These are phyloP conservation scores for Ctenodactylus gundi DNA, from an alignment of 2,113 vertebrate genomes.

Conservation along the genomic window DNA sequence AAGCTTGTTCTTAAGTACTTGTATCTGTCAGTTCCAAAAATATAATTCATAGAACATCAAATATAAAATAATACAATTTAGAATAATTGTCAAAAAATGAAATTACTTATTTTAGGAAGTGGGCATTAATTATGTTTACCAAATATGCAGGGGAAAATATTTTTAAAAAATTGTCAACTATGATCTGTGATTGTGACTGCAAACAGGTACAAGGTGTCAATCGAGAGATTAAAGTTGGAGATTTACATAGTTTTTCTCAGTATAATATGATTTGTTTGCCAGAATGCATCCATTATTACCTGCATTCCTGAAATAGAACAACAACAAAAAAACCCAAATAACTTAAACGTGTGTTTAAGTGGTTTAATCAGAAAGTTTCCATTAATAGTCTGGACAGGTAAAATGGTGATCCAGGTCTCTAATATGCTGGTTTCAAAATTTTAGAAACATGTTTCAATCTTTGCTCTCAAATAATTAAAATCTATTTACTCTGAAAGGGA, in stretches of 20 bases:
- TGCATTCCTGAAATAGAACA: neutral
- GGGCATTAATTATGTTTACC: neutral
- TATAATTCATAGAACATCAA: neutral
- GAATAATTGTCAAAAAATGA: conserved; percentile 11
- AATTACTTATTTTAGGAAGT: neutral
- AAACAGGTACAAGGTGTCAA: neutral
- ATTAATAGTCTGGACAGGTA: conserved; percentile 26
- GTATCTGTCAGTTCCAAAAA: neutral
- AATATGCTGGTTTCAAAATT: conserved; percentile 47
- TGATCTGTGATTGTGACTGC: neutral
- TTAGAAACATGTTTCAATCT: conserved; percentile 5
- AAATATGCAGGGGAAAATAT: neutral
- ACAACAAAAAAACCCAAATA: neutral
- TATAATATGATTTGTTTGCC: neutral
- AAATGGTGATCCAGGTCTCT: neutral
- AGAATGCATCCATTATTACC: neutral
- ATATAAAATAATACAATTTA: neutral
- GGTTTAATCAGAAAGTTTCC: conserved; percentile 24
- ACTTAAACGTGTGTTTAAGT: conserved; percentile 23
- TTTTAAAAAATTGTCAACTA: neutral
- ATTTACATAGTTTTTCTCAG: neutral
- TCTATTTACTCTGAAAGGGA: conserved; percentile 57
- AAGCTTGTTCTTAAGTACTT: neutral
- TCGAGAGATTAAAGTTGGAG: neutral
- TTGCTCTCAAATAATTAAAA: conserved; percentile 70